A percentile compares a stretch with the other conserved stretches of the same genome.
Conservation (phyloP, 1,140 invertebrate species). For the Sminthurides bifidus region DNA sequence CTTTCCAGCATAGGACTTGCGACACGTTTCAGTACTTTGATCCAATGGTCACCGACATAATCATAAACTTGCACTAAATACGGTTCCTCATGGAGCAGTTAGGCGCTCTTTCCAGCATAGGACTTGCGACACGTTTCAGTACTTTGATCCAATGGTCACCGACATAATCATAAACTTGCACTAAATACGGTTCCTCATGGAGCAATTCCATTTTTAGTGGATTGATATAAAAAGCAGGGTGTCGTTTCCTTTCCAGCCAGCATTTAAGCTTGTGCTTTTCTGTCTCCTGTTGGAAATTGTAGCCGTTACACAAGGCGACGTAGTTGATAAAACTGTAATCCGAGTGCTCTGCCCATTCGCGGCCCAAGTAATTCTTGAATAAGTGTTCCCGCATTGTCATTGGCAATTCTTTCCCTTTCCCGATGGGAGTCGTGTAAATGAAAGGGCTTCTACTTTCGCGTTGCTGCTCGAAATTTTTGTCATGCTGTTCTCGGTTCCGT, state of each 20-base stretch:
- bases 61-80: slow-evolving; percentile 22
- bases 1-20: slow-evolving; percentile 19
- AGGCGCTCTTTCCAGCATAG: slow-evolving; percentile 21
- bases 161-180: slow-evolving; percentile 15
- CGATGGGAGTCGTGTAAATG: slow-evolving; percentile 13
- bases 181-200: slow-evolving; percentile 19
- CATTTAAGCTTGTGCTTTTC: slow-evolving; percentile 19
- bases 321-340: slow-evolving; percentile 24
- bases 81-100: slow-evolving; percentile 19
- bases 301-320: slow-evolving; percentile 26
- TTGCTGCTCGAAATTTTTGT: slow-evolving; percentile 20
- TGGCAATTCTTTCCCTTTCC: background rate
- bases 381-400: slow-evolving; percentile 2
- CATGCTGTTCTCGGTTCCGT: slow-evolving; percentile 23
- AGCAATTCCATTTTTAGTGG: slow-evolving; percentile 29
- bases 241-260: slow-evolving; percentile 20
- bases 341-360: background rate
- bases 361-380: slow-evolving; percentile 4
- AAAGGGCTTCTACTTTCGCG: slow-evolving; percentile 15
- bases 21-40: slow-evolving; percentile 14
- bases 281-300: slow-evolving; percentile 12
- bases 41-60: slow-evolving; percentile 16
- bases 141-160: slow-evolving; percentile 21
- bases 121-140: slow-evolving; percentile 24
- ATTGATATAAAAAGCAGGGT: slow-evolving; percentile 27